Percentiles rank a stretch among this genome's conserved stretches.
These are phyloP conservation scores for Archips crataeganus DNA, from an alignment of 2,888 invertebrate genomes.

Conservation along the genomic window DNA sequence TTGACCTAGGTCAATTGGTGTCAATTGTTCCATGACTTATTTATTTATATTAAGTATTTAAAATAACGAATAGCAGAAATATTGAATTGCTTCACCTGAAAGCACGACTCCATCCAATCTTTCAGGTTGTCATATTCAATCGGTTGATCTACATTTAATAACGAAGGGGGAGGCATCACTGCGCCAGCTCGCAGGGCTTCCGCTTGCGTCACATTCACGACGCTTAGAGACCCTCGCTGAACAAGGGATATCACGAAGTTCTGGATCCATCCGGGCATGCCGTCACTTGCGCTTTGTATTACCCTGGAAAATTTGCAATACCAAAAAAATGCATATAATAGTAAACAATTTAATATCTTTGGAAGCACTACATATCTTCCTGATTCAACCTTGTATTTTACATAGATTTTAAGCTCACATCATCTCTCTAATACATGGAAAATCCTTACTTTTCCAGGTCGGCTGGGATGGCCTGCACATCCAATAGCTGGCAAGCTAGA, in stretches of 20 bases:
- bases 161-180: conserved; percentile 57
- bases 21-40: too few species aligned
- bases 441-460: conserved; percentile 86
- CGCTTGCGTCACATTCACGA: conserved; percentile 66
- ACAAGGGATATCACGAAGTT: conserved; percentile 86
- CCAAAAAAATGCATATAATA: too few species aligned
- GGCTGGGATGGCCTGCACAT: conserved; percentile 87
- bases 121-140: conserved; percentile 7
- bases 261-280: conserved; percentile 89
- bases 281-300: conserved; percentile 87
- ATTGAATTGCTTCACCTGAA: conserved; percentile 1
- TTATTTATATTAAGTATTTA: too few species aligned
- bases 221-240: conserved; percentile 81
- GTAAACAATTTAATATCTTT: too few species aligned
- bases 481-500: conserved; percentile 87
- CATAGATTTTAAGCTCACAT: too few species aligned
- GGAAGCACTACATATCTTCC: too few species aligned
- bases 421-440: background rate
- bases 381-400: too few species aligned
- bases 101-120: conserved; percentile 6
- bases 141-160: conserved; percentile 48
- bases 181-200: conserved; percentile 62
- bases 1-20: too few species aligned
- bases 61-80: background rate
- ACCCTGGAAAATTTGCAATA: conserved; percentile 53